A percentile compares a stretch with the other conserved stretches of the same genome.
Conservation (phyloP, 1,140 invertebrate genomes). For the Bombus huntii region DNA sequence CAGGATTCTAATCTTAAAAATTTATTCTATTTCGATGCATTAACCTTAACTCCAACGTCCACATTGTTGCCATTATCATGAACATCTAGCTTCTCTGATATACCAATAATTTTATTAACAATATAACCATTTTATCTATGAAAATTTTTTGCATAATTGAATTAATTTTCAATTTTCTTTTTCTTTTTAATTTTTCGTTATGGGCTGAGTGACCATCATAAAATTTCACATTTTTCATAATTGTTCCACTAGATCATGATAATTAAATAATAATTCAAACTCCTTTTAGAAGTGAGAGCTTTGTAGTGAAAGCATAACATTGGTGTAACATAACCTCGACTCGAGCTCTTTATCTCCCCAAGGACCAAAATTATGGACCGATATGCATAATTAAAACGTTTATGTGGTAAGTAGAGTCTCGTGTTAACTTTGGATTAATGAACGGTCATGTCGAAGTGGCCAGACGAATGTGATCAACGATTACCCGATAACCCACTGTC, state of each 20-base stretch:
- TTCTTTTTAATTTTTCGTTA: too few species aligned
- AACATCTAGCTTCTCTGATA: too few species aligned
- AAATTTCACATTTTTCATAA: too few species aligned
- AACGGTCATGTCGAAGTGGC: not conserved
- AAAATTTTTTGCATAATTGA: too few species aligned
- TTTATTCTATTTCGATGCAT: not conserved
- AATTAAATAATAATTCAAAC: too few species aligned
- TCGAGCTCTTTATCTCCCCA: not conserved
- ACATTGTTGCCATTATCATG: too few species aligned
- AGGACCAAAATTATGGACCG: not conserved
- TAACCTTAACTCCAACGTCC: too few species aligned
- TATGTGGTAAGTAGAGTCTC: slow-evolving; percentile 15
- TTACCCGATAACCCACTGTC: not conserved
- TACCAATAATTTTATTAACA: too few species aligned
- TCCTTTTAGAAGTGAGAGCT: not conserved
- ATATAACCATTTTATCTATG: too few species aligned
- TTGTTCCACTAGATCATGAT: too few species aligned
- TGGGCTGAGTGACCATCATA: too few species aligned
- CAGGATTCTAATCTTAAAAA: not conserved
- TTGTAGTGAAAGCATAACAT: not conserved
- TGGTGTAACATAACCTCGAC: not conserved
- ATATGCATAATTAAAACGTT: slow-evolving; percentile 52
- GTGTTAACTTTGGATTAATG: not conserved
- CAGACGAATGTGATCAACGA: slow-evolving; percentile 14
- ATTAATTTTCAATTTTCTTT: too few species aligned